Base-by-base conservation (phyloP, 2,113 vertebrate species). In the Amphiprion percula region DNA sequence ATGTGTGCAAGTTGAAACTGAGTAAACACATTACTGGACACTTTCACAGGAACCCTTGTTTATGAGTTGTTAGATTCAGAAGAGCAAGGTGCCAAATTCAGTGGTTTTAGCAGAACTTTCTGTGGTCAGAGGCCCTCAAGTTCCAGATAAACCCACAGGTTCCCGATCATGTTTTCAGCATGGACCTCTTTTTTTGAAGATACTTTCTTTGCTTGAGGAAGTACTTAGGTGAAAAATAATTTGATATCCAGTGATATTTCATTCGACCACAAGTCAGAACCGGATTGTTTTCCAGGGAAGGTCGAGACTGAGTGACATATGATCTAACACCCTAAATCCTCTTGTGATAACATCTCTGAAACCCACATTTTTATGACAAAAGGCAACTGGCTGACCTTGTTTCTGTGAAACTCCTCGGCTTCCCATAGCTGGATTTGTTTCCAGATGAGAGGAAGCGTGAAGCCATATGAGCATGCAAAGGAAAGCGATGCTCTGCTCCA, bases 381-480 rank as follows among this genome's bases (percentile, higher is more conserved):
- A 28, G 59, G 62, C 5, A 54, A 53, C 49, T 11, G 79, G 41
- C 69, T 54, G 82, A 80, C 74, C 68, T 79, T 0, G 50, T 66
- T 10, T 68, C 78, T 79, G 70, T 66, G 69, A 78, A 71, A 66
- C 70, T 60, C 63, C 56, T 78, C 59, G 44, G 77, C 56, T 65
- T 74, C 52, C 62, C 23, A 62, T 71, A 69, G 58, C 41, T 77
- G 78, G 76, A 85, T 89, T 74, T 76, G 63, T 77, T 87, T 87
- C 69, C 86, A 89, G 74, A 87, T 75, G 76, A 80, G 67, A 78
- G 78, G 80, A 87, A 87, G 63, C 59, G 61, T 74, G 70, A 86
- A 74, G 79, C 67, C 82, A 83, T 56, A 70, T 74, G 79, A 82
- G 74, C 68, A 68, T 33, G 67, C 6, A 62, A 26, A 72, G 58